Percentiles rank a stretch among this genome's conserved stretches.
Evolutionary conservation across 1,140 invertebrate species (phyloP).

Genomic region (Rhyacophila brunnea): DNA sequence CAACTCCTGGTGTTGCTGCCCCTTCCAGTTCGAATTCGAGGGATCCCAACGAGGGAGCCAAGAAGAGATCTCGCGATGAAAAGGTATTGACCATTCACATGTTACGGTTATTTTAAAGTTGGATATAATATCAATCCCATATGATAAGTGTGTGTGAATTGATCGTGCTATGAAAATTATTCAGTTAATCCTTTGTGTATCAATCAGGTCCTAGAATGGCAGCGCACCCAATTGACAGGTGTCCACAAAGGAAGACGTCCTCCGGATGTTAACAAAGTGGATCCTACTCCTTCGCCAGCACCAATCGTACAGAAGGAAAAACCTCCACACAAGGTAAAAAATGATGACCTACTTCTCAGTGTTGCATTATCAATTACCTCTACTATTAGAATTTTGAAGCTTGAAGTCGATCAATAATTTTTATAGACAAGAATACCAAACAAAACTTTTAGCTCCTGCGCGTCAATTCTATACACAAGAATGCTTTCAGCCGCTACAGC

Average conservation of each 20-base stretch:
- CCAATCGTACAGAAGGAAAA: not conserved
- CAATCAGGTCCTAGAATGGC: constrained; percentile 49
- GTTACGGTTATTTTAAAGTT: no score
- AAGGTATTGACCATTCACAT: no score
- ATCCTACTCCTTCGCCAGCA: not conserved
- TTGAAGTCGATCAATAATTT: not conserved
- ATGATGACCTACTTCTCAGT: no score
- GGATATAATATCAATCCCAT: no score
- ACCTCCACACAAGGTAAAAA: constrained; percentile 10
- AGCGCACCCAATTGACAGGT: constrained; percentile 43
- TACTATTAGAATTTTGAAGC: no score
- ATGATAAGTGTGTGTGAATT: no score
- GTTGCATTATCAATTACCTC: no score
- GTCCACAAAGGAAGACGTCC: constrained; percentile 14
- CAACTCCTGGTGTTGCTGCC: constrained; percentile 5
- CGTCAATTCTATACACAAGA: no score
- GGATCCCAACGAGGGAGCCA: constrained; percentile 39
- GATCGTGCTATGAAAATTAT: no score
- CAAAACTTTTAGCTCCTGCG: not conserved
- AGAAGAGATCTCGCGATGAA: constrained; percentile 45
- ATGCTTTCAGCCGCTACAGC: no score
- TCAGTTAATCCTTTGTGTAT: not conserved
- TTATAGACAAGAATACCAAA: not conserved
- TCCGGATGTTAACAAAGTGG: constrained; percentile 39
- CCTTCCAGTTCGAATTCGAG: constrained; percentile 36